A percentile compares a stretch with the other conserved stretches of the same genome.
phyloP scores from a whole-genome alignment of 2,797 vertebrate genomes.

The Okamejei kenojei region DNA sequence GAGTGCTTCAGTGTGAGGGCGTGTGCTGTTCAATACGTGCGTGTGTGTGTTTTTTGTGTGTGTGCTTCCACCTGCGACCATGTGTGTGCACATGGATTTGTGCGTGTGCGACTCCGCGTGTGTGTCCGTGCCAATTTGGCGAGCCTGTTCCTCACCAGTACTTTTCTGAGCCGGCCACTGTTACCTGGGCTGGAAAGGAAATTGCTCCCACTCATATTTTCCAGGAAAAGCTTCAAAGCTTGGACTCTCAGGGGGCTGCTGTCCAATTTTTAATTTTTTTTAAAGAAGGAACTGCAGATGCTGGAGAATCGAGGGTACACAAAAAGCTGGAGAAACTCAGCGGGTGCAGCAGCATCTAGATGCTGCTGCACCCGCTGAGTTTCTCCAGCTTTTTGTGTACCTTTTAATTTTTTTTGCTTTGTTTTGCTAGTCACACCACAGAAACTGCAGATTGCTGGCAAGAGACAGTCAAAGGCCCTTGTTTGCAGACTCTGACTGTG shows the following conservation, averaged over 20 bases:
- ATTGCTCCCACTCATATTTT: not conserved
- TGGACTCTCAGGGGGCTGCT: not conserved
- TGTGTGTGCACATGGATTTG: not conserved
- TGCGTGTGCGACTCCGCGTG: not conserved
- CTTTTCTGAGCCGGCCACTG: rapidly evolving
- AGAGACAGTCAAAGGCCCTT: not conserved
- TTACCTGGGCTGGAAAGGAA: conserved; percentile 37
- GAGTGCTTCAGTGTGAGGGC: not conserved
- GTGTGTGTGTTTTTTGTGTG: not conserved
- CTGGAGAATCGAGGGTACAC: no score
- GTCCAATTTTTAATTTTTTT: not conserved
- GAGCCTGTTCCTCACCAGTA: not conserved
- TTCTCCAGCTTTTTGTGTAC: no score
- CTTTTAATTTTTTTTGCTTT: not conserved
- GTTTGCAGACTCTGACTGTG: not conserved
- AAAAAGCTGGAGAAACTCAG: no score
- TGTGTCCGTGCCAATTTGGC: not conserved
- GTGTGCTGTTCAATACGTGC: no score
- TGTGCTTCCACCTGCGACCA: not conserved
- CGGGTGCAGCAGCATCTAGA: no score
- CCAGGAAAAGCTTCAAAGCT: conserved; percentile 38
- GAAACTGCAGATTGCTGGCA: not conserved
- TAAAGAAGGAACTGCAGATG: no score
- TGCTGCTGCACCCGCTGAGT: no score
- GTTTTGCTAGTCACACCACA: not conserved